Percentiles rank a stretch among this genome's conserved stretches.
Conservation (phyloP, 2,113 vertebrate species). For the Mobula birostris region DNA sequence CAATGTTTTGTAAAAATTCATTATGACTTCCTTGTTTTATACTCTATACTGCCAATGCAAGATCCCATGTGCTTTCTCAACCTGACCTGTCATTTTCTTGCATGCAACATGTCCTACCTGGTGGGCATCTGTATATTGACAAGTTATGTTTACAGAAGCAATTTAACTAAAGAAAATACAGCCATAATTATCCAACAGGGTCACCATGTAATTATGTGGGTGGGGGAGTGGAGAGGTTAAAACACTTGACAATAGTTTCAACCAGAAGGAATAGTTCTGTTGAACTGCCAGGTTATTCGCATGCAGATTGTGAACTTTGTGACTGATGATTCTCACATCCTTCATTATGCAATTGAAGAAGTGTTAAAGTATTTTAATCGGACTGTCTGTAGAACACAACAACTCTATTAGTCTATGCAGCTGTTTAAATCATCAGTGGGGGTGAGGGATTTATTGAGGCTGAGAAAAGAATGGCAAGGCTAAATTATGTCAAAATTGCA, state of each 20-base stretch:
- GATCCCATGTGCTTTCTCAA: too few species aligned
- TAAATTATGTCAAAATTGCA: constrained; percentile 25
- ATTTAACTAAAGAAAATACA: not conserved
- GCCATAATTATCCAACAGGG: not conserved
- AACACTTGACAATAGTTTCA: not conserved
- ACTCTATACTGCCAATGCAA: too few species aligned
- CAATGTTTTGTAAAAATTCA: too few species aligned
- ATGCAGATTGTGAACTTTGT: not conserved
- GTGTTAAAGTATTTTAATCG: not conserved
- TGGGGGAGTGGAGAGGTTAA: not conserved
- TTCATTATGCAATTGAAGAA: not conserved
- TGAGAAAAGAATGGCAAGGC: constrained; percentile 13
- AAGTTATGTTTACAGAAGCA: not conserved
- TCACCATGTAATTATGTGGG: not conserved
- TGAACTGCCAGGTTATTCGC: not conserved
- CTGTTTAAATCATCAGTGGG: constrained; percentile 13
- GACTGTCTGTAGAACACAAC: not conserved
- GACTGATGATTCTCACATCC: not conserved
- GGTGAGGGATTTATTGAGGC: constrained; percentile 25
- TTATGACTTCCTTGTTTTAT: too few species aligned
- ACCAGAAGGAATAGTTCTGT: not conserved
- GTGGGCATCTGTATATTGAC: not conserved
- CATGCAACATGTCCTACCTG: not conserved
- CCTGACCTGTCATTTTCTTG: too few species aligned
- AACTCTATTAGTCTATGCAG: not conserved